Evolutionary conservation across 2,797 vertebrate species (phyloP).

Genomic region (Urophycis tenuis): DNA sequence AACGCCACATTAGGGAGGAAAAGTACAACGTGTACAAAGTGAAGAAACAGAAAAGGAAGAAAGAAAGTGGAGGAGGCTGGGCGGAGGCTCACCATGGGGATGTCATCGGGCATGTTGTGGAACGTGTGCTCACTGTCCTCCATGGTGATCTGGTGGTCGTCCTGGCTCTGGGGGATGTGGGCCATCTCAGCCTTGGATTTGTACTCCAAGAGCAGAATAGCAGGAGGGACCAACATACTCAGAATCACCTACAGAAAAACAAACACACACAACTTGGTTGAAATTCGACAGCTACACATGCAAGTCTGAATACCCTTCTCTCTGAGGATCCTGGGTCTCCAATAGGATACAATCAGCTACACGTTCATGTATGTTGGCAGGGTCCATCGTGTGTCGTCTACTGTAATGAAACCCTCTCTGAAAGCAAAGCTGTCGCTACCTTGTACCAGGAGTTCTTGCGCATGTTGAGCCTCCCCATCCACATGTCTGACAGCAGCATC

Average conservation of each 20-base stretch:
- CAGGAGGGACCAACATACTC: constrained; percentile 92
- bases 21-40: no score
- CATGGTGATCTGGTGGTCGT: constrained; percentile 97
- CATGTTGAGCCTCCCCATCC: constrained; percentile 99
- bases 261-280: constrained; percentile 20
- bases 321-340: background rate
- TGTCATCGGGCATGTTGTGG: constrained; percentile 83
- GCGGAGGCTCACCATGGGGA: constrained; percentile 80
- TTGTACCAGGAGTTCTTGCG: constrained; percentile 98
- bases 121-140: constrained; percentile 97
- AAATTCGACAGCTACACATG: background rate
- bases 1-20: background rate
- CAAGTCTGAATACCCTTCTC: background rate
- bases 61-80: background rate
- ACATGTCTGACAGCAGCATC: constrained; percentile 97
- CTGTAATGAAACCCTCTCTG: background rate
- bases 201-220: constrained; percentile 94
- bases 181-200: constrained; percentile 99
- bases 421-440: constrained; percentile 78
- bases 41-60: background rate
- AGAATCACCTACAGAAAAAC: constrained; percentile 83
- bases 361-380: no score
- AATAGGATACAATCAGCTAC: background rate
- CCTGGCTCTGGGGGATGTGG: constrained; percentile 96
- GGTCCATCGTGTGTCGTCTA: no score